Evolutionary conservation across 2,888 invertebrate species (phyloP), one percentile per base, ranked within the genome.

Genomic region (Therioaphis trifolii): DNA sequence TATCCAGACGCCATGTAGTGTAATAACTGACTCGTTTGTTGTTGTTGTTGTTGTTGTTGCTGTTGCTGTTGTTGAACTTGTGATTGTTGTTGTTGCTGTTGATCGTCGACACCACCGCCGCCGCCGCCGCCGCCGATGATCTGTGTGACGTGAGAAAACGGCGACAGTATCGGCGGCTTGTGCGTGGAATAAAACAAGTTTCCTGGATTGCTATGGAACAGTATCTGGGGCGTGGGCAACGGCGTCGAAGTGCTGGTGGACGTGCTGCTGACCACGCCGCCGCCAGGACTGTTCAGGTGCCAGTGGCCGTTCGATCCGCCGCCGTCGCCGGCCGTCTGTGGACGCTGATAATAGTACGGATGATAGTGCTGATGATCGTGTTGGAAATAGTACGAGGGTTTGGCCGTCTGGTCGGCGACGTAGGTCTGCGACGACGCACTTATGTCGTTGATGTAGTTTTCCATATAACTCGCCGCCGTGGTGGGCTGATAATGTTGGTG

Each of bases 1-100:
- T 71, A 80, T 61, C 80, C 80, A 61, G 71, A 75, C 49, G 78
- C 78, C 72, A 71, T 29, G 63, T 85, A 75, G 61, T 86, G 85
- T n/a, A 76, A 27, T 29, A 75, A 5, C 49, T 84, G 68, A 46
- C n/a, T n/a, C 24, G 52, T 49, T 18, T 79, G 68, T 15, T 74
- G 84, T 46, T 49, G 40, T 9, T 35, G 68, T 15, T 24, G 76
- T 21, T 84, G 61, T 15, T 66, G 35, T n/a, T 75, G 66, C n/a
- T 76, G 52, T 11, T 35, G n/a, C 52, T 21, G 43, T 21, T 27
- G 40, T 43, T 74, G 84, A 29, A 15, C 46, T 46, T 58, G 58
- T 21, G 21, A n/a, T 58, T 58, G 58, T 12, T 75, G 74, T 18
- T 66, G 35, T 21, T 76, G 66, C 15, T 76, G 52, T 11, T 35